Base-by-base conservation (phyloP, 2,113 vertebrate genomes). In the Coryphaenoides rupestris region DNA sequence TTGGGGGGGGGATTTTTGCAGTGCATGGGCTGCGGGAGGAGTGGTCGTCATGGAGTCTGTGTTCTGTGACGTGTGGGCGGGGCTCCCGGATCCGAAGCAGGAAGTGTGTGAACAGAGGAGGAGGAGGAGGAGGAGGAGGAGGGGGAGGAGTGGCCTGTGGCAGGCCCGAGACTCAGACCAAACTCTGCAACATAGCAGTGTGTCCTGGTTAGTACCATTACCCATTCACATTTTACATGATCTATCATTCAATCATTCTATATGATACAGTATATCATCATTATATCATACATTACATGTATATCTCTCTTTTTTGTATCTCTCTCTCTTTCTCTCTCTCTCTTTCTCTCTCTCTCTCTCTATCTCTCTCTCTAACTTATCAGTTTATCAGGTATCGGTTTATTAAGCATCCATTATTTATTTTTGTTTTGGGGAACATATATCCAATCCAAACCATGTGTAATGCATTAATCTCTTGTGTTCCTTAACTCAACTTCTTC, bases 31-130 rank as follows among this genome's bases (percentile, higher is more conserved):
- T 82, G 77, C 95, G 94, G 94, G 91, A 95, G 89, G 92, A 93
- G 84, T 96, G 95, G 94, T 95, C 94, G 63, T 93, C 92, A 62
- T 97, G 96, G 95, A 96, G 93, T 90, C 92, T 96, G 86, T 98
- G 95, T 91, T 97, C 96, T 56, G 92, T 92, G 90, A 95, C 94
- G 84, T 98, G 96, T 83, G 95, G 95, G 89, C 88, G 93, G 85
- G 95, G 96, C 88, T 92, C 91, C 84, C 91, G 95, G 90, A 98
- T 88, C 66, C 90, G 95, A 88, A 92, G 85, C 86, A 92, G 95
- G 92, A 94, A 79, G 76, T 98, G 96, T 80, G 84, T 78, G 84
- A 90, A 92, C 81, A 91, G 87, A 80, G 72, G 84, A 82, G 87
- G 85, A 90, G 80, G 66, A 79, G 82, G 89, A n/a, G n/a, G n/a